A percentile compares a stretch with the other conserved stretches of the same genome.
These are phyloP conservation scores for Pherbina coryleti DNA, from an alignment of 2,888 invertebrate species.

Conservation along the genomic window DNA sequence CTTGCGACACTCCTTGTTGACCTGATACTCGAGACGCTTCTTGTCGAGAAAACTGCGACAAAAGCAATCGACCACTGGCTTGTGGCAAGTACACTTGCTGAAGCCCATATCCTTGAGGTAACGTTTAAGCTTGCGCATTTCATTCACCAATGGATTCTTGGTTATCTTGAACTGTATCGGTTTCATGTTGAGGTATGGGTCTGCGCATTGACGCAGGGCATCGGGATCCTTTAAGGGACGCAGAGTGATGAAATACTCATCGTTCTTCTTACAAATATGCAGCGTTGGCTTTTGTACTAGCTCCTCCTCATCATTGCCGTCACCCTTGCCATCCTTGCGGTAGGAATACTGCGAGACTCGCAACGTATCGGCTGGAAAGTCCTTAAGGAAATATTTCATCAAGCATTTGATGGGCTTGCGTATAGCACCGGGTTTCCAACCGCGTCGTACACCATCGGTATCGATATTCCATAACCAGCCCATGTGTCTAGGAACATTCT, in stretches of 20 bases:
- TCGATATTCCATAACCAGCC: slow-evolving; percentile 77
- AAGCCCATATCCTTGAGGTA: slow-evolving; percentile 73
- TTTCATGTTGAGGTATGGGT: slow-evolving; percentile 78
- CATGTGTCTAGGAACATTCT: slow-evolving; percentile 75
- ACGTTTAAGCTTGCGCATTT: slow-evolving; percentile 72
- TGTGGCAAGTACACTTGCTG: slow-evolving; percentile 72
- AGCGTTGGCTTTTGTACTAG: slow-evolving; percentile 73
- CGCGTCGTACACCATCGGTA: slow-evolving; percentile 53
- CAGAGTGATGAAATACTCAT: slow-evolving; percentile 76
- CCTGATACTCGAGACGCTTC: slow-evolving; percentile 70
- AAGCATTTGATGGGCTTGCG: slow-evolving; percentile 63
- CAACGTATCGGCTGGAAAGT: slow-evolving; percentile 63
- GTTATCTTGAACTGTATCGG: slow-evolving; percentile 78
- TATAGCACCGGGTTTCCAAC: slow-evolving; percentile 67
- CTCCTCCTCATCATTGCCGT: slow-evolving; percentile 62
- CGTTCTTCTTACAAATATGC: slow-evolving; percentile 76
- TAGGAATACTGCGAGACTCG: slow-evolving; percentile 60
- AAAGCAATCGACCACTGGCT: slow-evolving; percentile 67
- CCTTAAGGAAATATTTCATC: slow-evolving; percentile 65
- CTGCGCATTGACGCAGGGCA: slow-evolving; percentile 73
- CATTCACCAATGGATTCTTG: slow-evolving; percentile 72
- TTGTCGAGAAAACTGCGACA: slow-evolving; percentile 67
- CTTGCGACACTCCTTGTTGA: slow-evolving; percentile 69
- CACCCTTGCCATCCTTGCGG: slow-evolving; percentile 59
- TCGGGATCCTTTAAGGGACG: slow-evolving; percentile 76